Percentiles rank a stretch among this genome's conserved stretches.
phyloP scores from a whole-genome alignment of 2,113 vertebrate genomes.

The Pao palembangensis region DNA sequence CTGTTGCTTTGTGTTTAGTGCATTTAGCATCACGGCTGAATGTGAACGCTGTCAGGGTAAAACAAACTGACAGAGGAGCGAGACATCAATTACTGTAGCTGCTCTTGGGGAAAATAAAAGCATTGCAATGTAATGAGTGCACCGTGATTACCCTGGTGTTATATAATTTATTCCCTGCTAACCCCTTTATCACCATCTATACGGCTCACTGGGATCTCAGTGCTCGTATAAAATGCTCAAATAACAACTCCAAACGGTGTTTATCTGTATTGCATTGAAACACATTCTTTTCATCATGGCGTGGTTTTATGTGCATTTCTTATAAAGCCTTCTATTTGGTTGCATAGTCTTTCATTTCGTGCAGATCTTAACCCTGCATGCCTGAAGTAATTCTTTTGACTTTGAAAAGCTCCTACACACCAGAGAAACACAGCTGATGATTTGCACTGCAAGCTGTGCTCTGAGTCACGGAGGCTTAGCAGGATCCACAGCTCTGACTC shows the following conservation, averaged over 20 bases:
- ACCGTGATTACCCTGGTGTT: conserved; percentile 72
- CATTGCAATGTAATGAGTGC: conserved; percentile 65
- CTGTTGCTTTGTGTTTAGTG: conserved; percentile 46
- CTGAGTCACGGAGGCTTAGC: conserved; percentile 75
- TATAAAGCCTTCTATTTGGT: conserved; percentile 52
- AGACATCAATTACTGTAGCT: conserved; percentile 65
- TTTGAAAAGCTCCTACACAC: conserved; percentile 68
- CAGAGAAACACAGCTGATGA: conserved; percentile 65
- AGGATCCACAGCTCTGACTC: conserved; percentile 73
- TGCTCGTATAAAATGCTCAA: not conserved
- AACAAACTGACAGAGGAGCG: conserved; percentile 63
- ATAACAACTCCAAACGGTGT: not conserved
- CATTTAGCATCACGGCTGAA: conserved; percentile 43
- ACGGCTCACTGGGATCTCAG: conserved; percentile 36
- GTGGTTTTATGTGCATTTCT: conserved; percentile 28
- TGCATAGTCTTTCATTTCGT: conserved; percentile 43
- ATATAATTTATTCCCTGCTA: conserved; percentile 67
- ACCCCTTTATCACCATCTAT: conserved; percentile 62
- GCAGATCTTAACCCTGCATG: conserved; percentile 58
- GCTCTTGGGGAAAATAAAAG: conserved; percentile 71
- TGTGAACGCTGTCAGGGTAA: conserved; percentile 62
- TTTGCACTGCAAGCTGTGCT: conserved; percentile 64
- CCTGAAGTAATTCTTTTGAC: conserved; percentile 59
- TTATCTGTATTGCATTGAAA: conserved; percentile 8
- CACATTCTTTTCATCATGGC: conserved; percentile 32